phyloP scores from a whole-genome alignment of 2,888 invertebrate species.

The Crossocerus cetratus region DNA sequence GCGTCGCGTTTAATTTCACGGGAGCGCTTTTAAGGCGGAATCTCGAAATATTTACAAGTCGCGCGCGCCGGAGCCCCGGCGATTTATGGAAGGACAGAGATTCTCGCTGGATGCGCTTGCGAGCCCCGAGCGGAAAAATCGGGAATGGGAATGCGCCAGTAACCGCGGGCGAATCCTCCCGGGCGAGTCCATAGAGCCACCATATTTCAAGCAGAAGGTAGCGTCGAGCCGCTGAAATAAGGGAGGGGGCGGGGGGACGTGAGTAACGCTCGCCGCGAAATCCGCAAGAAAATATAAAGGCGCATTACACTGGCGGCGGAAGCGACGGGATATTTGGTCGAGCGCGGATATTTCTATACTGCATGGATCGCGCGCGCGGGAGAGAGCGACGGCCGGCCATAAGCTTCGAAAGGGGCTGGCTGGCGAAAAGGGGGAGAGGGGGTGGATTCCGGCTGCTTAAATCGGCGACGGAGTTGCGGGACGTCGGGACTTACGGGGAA shows the following conservation, averaged over 20 bases:
- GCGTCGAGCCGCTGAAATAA: slow-evolving; percentile 22
- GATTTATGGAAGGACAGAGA: no score
- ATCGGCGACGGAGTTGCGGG: slow-evolving; percentile 53
- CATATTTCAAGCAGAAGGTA: not conserved
- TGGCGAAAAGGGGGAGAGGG: not conserved
- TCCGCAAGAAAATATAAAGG: slow-evolving; percentile 54
- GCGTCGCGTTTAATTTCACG: no score
- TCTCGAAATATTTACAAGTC: no score
- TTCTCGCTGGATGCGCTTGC: not conserved
- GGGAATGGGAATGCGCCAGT: not conserved
- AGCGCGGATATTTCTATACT: slow-evolving; percentile 43
- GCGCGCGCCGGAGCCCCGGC: no score
- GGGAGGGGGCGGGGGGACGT: slow-evolving; percentile 8
- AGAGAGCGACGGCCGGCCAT: slow-evolving; percentile 35
- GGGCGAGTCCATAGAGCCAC: not conserved
- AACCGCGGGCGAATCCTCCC: not conserved
- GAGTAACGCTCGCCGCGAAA: slow-evolving; percentile 43
- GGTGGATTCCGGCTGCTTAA: slow-evolving; percentile 43
- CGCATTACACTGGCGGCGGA: slow-evolving; percentile 45
- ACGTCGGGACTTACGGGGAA: slow-evolving; percentile 48
- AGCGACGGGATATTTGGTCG: slow-evolving; percentile 38
- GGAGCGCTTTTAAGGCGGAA: no score
- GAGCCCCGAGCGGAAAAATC: not conserved
- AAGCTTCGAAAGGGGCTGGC: slow-evolving; percentile 13
- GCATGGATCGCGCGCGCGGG: slow-evolving; percentile 47